These are phyloP conservation scores for Cantharis flavilabris DNA, from an alignment of 2,888 invertebrate genomes.

Conservation along the genomic window DNA sequence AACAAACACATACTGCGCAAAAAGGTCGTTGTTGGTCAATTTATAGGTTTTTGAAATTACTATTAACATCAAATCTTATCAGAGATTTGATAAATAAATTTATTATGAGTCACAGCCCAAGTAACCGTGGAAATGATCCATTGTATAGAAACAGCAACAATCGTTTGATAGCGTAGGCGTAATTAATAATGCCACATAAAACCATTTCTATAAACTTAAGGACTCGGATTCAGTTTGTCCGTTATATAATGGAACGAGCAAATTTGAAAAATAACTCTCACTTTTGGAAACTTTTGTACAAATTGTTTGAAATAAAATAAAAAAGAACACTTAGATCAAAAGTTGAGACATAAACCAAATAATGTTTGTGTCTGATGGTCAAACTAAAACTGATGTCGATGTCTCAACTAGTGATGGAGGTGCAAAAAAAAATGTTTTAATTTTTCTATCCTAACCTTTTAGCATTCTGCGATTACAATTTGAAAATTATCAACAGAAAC, in stretches of 20 bases:
- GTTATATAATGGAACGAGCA: not conserved
- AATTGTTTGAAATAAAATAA: not conserved
- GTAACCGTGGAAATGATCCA: slow-evolving; percentile 37
- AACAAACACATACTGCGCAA: slow-evolving; percentile 32
- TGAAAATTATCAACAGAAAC: not conserved
- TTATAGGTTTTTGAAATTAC: slow-evolving; percentile 38
- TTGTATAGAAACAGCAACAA: slow-evolving; percentile 36
- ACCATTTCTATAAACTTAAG: slow-evolving; percentile 17
- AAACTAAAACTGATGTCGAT: not conserved
- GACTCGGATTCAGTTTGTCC: not conserved
- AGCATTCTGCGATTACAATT: not conserved
- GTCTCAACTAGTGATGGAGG: not conserved
- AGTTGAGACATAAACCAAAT: not conserved
- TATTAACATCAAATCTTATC: slow-evolving; percentile 36
- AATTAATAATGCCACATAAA: slow-evolving; percentile 34
- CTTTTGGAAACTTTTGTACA: not conserved
- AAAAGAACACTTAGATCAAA: not conserved
- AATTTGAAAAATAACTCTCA: not conserved
- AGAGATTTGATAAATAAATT: slow-evolving; percentile 38
- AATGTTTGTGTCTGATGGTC: too few relatives aligned
- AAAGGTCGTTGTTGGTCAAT: slow-evolving; percentile 31
- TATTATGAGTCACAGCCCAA: slow-evolving; percentile 36
- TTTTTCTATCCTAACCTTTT: not conserved
- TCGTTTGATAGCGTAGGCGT: slow-evolving; percentile 30
- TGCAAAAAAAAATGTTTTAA: not conserved